Evolutionary conservation across 2,113 vertebrate species (phyloP).

Genomic region (Centropus unirufus): DNA sequence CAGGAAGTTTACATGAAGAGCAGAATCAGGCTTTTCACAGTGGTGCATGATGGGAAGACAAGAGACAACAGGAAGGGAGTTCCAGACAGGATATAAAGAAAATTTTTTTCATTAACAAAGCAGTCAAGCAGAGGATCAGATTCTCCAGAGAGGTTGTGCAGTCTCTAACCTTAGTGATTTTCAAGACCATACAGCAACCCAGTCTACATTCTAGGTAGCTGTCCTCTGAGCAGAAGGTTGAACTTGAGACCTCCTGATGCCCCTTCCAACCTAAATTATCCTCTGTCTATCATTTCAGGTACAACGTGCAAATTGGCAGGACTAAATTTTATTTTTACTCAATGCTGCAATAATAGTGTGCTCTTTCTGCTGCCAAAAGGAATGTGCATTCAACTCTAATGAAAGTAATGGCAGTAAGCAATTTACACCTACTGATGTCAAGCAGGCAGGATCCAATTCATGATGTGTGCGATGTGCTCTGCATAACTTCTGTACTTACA

Average conservation of each 20-base stretch:
- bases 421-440: neutral
- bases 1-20: neutral
- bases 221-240: neutral
- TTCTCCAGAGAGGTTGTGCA: neutral
- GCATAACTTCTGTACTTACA: neutral
- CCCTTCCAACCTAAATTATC: neutral
- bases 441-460: neutral
- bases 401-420: neutral
- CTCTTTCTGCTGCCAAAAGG: neutral
- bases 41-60: neutral
- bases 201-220: neutral
- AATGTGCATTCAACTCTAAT: neutral
- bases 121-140: neutral
- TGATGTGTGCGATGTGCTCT: neutral
- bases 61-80: neutral
- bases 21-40: fast-evolving
- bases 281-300: neutral
- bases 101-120: neutral
- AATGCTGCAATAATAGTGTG: neutral
- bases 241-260: neutral
- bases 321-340: neutral
- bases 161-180: neutral
- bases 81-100: neutral
- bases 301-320: neutral
- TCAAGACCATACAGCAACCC: neutral